Evolutionary conservation across 2,888 invertebrate genomes (phyloP), one percentile per base, ranked within the genome.

Genomic region (Cheilosia soror): DNA sequence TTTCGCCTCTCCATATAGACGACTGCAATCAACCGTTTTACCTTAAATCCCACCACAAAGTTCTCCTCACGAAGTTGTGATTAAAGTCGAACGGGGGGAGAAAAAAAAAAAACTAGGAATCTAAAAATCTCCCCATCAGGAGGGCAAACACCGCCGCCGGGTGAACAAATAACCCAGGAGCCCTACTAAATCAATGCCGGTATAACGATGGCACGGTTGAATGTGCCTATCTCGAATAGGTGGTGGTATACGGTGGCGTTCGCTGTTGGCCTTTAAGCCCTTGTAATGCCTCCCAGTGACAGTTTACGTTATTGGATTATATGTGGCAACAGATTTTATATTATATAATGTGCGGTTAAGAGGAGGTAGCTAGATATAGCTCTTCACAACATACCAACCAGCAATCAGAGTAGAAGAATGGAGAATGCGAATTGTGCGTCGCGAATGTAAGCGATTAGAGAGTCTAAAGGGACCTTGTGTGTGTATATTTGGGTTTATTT

Each of bases 221-320:
- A 42, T 57, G 53, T 62, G 68, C 31, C 31, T 31, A 20, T 20
- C 42, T 51, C 31, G 66, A 25, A 63, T 13, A 76, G 76, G 66
- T 66, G 66, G 66, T 20, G 20, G 20, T 20, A 20, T 15, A 53
- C 4, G 5, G 42, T 66, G 68, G 33, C 49, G 37, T 51, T 42
- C 37, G 53, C 40, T 66, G 63, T 75, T 79, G 65, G 75, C 65
- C 79, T 57, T 73, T 60, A 75, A 84, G 79, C 75, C 75, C 58
- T 80, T 79, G 84, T 84, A 84, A 79, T 84, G 68, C 79, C 71
- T 84, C 71, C 66, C 84, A 84, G 80, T 84, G 79, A 75, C 84
- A 84, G 84, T 84, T 79, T 71, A 84, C 84, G 79, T 84, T 84
- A 84, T 84, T 79, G 84, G 84, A 84, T 84, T 84, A 84, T 76